Percentiles rank a stretch among this genome's conserved stretches.
phyloP scores from a whole-genome alignment of 1,140 invertebrate species.

The honey bee (Apis mellifera) region DNA sequence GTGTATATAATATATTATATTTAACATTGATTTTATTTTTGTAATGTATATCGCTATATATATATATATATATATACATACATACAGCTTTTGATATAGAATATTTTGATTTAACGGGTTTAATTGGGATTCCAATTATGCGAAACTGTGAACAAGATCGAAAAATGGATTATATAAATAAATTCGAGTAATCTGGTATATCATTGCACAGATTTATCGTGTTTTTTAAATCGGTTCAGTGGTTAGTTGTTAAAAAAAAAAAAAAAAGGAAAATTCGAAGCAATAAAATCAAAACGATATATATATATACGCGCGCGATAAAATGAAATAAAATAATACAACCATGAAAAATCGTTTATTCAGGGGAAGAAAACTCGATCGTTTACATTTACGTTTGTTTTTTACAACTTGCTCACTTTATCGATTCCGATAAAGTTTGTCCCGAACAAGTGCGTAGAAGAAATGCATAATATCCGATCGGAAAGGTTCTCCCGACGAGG shows the following conservation, averaged over 20 bases:
- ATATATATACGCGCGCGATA: no score
- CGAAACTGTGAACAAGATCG: not conserved
- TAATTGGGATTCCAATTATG: slow-evolving; percentile 13
- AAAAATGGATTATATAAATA: slow-evolving; percentile 5
- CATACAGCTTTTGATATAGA: not conserved
- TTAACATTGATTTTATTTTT: no score
- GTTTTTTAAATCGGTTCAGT: not conserved
- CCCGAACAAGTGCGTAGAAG: not conserved
- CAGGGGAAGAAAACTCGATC: not conserved
- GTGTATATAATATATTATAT: no score
- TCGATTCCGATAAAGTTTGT: slow-evolving; percentile 1
- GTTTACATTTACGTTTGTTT: not conserved
- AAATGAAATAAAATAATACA: not conserved
- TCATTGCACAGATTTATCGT: not conserved
- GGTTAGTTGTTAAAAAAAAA: not conserved
- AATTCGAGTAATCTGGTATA: not conserved
- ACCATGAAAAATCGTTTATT: not conserved
- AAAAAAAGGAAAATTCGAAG: not conserved
- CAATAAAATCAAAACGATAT: not conserved
- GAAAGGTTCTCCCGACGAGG: not conserved
- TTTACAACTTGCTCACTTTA: slow-evolving; percentile 3
- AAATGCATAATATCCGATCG: not conserved
- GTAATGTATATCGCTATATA: no score
- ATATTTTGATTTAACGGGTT: not conserved
- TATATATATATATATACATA: no score